Conservation (phyloP, 2,888 invertebrate genomes). For the Diplazon laetatorius region DNA sequence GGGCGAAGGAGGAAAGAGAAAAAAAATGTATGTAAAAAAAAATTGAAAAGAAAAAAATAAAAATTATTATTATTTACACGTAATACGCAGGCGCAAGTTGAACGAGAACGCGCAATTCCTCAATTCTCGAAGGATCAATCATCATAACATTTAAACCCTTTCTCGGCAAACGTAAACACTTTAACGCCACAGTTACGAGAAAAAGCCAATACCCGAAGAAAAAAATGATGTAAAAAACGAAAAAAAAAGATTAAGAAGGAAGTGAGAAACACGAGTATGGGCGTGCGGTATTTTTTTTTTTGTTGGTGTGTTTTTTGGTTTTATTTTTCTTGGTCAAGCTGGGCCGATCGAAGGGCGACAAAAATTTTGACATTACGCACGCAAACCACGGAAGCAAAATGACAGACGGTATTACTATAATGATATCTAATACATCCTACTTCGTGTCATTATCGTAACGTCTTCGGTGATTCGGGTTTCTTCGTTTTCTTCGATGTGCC, state of each 20-base stretch:
- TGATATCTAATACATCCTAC: constrained; percentile 63
- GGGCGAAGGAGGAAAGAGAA: background rate
- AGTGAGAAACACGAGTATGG: constrained; percentile 18
- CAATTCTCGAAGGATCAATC: constrained; percentile 49
- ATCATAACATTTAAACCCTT: constrained; percentile 25
- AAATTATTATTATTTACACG: constrained; percentile 21
- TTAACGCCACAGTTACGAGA: constrained; percentile 24
- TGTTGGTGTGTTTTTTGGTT: no score
- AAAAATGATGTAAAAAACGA: background rate
- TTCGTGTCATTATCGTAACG: constrained; percentile 75
- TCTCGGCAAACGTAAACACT: constrained; percentile 32
- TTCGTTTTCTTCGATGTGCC: constrained; percentile 67
- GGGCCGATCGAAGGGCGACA: constrained; percentile 70
- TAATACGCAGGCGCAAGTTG: constrained; percentile 8
- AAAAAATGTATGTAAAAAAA: no score
- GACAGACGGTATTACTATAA: constrained; percentile 72
- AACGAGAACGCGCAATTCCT: constrained; percentile 11
- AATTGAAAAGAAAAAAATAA: background rate
- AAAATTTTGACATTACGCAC: constrained; percentile 75
- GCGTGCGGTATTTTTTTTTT: no score
- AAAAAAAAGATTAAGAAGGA: constrained; percentile 10
- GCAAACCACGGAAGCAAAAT: constrained; percentile 72
- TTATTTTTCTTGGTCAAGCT: constrained; percentile 9
- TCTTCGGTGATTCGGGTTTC: constrained; percentile 59
- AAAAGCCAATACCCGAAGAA: no score